Conservation (phyloP, 2,888 invertebrate species). For the Drosophila pseudotalamancana region DNA sequence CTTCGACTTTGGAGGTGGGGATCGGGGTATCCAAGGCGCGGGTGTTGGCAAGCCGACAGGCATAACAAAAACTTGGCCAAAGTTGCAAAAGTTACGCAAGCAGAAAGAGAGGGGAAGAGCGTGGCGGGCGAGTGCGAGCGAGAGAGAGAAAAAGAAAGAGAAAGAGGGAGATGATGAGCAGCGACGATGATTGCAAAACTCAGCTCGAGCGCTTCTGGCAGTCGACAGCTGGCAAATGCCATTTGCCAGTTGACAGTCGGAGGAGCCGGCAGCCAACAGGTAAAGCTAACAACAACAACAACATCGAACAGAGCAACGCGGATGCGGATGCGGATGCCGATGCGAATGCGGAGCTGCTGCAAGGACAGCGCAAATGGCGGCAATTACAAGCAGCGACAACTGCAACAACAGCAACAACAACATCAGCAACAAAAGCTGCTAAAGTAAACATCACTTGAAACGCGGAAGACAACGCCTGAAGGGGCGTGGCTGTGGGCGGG, state of each 20-base stretch:
- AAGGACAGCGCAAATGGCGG: conserved; percentile 75
- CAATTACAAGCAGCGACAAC: conserved; percentile 67
- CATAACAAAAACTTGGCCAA: conserved; percentile 70
- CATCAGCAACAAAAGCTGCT: conserved; percentile 31
- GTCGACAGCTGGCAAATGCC: conserved; percentile 36
- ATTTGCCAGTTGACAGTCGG: conserved; percentile 46
- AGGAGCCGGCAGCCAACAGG: conserved; percentile 45
- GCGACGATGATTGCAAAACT: conserved; percentile 66
- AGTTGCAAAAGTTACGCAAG: conserved; percentile 59
- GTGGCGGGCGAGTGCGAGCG: too few species aligned
- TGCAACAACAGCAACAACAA: conserved; percentile 30
- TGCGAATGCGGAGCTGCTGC: conserved; percentile 14
- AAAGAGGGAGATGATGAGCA: conserved; percentile 48
- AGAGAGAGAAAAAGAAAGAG: not conserved
- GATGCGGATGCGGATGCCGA: conserved; percentile 7
- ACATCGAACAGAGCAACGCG: not conserved
- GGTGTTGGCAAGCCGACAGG: conserved; percentile 41
- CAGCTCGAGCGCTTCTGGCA: conserved; percentile 28
- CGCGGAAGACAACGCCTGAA: conserved; percentile 34
- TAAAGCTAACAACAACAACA: conserved; percentile 51
- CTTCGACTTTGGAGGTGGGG: not conserved
- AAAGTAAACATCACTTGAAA: conserved; percentile 73
- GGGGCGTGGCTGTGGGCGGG: not conserved
- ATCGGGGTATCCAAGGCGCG: not conserved
- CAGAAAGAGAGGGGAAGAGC: conserved; percentile 1